Evolutionary conservation across 2,113 vertebrate genomes (phyloP).

Genomic region (Gambusia affinis): DNA sequence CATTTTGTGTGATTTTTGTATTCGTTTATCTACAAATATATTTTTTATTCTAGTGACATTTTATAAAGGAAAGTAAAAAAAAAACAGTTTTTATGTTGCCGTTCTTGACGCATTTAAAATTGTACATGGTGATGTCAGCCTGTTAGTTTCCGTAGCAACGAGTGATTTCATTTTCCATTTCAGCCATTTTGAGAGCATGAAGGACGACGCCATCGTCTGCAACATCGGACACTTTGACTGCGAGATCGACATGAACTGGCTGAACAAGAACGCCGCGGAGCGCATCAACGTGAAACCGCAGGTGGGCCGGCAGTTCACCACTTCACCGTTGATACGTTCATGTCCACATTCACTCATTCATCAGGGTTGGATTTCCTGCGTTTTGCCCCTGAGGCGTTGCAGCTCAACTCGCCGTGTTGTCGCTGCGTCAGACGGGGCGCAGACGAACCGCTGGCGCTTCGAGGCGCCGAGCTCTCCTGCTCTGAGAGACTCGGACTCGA

Average conservation of each 20-base stretch:
- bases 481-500: conserved; percentile 26
- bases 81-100: too few species aligned
- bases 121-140: too few species aligned
- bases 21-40: too few species aligned
- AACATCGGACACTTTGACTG: conserved; percentile 98
- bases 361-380: too few species aligned
- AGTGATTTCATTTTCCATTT: neutral
- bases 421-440: conserved; percentile 56
- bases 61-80: too few species aligned
- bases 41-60: too few species aligned
- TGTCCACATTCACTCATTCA: too few species aligned
- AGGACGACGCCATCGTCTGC: conserved; percentile 95
- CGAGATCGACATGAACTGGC: conserved; percentile 94
- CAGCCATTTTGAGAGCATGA: conserved; percentile 97
- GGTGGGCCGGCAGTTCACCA: conserved; percentile 68
- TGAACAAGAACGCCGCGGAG: conserved; percentile 87
- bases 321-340: too few species aligned
- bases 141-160: neutral
- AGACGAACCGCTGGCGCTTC: conserved; percentile 43
- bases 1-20: too few species aligned
- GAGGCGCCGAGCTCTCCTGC: conserved; percentile 21
- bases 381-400: conserved; percentile 57
- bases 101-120: too few species aligned
- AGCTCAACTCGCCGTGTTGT: conserved; percentile 41
- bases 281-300: conserved; percentile 94